Evolutionary conservation across 2,888 invertebrate genomes (phyloP).

Genomic region (Caenorhabditis doughertyi): DNA sequence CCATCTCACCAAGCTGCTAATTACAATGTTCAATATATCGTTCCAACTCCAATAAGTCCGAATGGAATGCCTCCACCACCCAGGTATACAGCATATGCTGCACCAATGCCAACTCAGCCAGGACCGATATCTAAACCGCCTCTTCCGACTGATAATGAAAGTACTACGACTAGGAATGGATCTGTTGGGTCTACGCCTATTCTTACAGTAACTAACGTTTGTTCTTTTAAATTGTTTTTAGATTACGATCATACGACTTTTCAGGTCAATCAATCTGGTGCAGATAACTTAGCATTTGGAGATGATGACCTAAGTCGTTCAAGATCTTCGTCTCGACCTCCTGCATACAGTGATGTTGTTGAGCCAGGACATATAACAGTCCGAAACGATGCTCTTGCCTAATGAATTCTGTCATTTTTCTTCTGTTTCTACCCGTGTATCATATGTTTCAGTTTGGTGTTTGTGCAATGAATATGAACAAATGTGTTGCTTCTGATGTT

Average conservation of each 20-base stretch:
- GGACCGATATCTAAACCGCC: slow-evolving; percentile 22
- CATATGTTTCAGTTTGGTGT: slow-evolving; percentile 6
- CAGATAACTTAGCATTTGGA: slow-evolving; percentile 35
- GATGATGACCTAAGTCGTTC: slow-evolving; percentile 21
- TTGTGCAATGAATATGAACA: slow-evolving; percentile 44
- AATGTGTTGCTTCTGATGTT: slow-evolving; percentile 12
- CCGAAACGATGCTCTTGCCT: slow-evolving; percentile 37
- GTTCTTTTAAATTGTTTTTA: background rate
- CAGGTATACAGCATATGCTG: slow-evolving; percentile 47
- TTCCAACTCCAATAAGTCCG: slow-evolving; percentile 61
- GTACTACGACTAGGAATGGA: background rate
- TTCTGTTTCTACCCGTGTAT: slow-evolving; percentile 20
- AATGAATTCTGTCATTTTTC: slow-evolving; percentile 4
- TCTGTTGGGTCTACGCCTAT: slow-evolving; percentile 35
- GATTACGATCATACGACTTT: background rate
- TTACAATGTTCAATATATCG: slow-evolving; percentile 62
- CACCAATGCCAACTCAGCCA: slow-evolving; percentile 30
- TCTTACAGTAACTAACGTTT: background rate
- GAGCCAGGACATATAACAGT: slow-evolving; percentile 52
- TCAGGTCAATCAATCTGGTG: slow-evolving; percentile 16
- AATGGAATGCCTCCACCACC: slow-evolving; percentile 63
- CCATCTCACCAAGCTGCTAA: slow-evolving; percentile 29
- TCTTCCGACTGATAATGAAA: slow-evolving; percentile 20
- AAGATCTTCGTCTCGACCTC: slow-evolving; percentile 47
- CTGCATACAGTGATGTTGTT: slow-evolving; percentile 58